Conservation (phyloP, 2,888 invertebrate species). For the Strigamia maritima region DNA sequence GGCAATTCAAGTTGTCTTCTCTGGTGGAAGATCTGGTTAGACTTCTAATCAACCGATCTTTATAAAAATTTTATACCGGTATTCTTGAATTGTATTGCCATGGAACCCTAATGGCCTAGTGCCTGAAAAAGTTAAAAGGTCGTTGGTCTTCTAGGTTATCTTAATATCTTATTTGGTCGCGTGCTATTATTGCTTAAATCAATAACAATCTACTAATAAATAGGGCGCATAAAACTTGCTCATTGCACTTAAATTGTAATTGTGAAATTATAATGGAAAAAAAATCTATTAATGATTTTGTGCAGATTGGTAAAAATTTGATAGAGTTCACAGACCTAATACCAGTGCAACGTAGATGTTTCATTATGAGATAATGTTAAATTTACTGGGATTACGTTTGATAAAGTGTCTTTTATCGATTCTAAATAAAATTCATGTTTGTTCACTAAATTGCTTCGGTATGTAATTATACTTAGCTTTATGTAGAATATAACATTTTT, state of each 20-base stretch:
- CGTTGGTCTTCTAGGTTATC: background rate
- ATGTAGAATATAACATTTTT: too few species aligned
- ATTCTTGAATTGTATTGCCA: background rate
- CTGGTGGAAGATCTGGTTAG: too few species aligned
- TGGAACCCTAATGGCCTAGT: background rate
- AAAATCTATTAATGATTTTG: background rate
- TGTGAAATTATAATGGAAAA: background rate
- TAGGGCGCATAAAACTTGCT: background rate
- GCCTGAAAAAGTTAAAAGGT: background rate
- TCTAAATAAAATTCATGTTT: background rate
- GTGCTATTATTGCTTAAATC: background rate
- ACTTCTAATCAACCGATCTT: too few species aligned
- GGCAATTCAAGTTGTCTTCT: too few species aligned
- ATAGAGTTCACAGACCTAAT: conserved; percentile 7
- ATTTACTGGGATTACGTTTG: background rate
- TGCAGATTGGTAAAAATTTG: background rate
- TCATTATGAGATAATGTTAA: background rate
- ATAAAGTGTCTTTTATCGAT: background rate
- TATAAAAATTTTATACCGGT: too few species aligned
- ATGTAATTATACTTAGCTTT: too few species aligned
- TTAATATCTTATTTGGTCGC: background rate
- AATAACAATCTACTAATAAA: background rate
- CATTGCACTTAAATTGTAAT: background rate
- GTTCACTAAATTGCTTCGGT: background rate
- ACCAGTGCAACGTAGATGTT: background rate